Percentiles rank a stretch among this genome's conserved stretches.
Conservation (phyloP, 2,888 invertebrate genomes). For the Ichneumoninae sp. region DNA sequence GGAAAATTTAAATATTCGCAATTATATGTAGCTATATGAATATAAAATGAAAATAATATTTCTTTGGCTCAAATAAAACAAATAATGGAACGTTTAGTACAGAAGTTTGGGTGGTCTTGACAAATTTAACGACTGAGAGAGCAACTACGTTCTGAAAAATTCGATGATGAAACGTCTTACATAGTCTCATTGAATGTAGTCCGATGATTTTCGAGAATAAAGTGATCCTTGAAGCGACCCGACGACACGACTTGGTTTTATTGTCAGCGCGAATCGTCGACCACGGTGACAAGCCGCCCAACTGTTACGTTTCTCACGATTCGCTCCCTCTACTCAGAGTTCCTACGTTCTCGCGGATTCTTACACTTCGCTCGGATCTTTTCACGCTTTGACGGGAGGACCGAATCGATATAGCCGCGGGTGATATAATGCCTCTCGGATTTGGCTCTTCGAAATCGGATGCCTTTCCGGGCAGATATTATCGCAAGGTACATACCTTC, state of each 20-base stretch:
- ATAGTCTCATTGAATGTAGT: background rate
- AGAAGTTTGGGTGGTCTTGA: background rate
- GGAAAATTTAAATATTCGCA: background rate
- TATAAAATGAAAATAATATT: background rate
- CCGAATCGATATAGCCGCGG: slow-evolving; percentile 58
- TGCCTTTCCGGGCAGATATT: slow-evolving; percentile 18
- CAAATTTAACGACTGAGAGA: background rate
- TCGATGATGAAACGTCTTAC: background rate
- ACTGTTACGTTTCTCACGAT: slow-evolving; percentile 80
- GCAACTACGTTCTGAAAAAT: background rate
- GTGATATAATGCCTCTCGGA: slow-evolving; percentile 18
- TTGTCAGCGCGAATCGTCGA: slow-evolving; percentile 80
- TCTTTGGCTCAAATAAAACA: background rate
- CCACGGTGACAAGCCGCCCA: slow-evolving; percentile 80
- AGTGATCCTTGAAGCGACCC: slow-evolving; percentile 70
- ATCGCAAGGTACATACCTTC: slow-evolving; percentile 17
- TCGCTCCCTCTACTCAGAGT: slow-evolving; percentile 70
- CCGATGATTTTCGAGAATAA: slow-evolving; percentile 50
- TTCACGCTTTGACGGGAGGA: slow-evolving; percentile 64
- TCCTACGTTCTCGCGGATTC: slow-evolving; percentile 71
- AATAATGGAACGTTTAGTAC: background rate
- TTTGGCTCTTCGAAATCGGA: slow-evolving; percentile 37
- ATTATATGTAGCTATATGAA: background rate
- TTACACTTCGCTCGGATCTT: slow-evolving; percentile 65
- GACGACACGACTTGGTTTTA: slow-evolving; percentile 77